phyloP scores from a whole-genome alignment of 2,113 vertebrate genomes.

The Melanerpes formicivorus region DNA sequence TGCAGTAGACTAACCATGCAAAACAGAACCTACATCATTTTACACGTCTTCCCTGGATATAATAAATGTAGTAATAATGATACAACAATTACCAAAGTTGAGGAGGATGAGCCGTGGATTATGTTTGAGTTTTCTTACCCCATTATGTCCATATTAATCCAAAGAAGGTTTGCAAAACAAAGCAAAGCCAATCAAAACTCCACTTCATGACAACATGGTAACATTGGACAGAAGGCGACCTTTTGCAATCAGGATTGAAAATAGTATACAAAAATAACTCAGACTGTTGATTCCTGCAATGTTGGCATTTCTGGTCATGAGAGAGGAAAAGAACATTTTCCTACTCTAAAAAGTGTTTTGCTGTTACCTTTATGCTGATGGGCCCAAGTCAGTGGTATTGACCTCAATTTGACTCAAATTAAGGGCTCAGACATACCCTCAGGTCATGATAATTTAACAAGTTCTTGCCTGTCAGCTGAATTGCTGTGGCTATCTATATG shows the following conservation, averaged over 20 bases:
- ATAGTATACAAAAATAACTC: background rate
- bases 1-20: background rate
- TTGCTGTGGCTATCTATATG: background rate
- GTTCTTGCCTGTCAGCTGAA: background rate
- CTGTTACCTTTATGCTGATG: background rate
- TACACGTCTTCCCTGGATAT: background rate
- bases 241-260: background rate
- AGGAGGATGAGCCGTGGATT: background rate
- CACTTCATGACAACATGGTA: background rate
- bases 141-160: background rate
- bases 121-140: background rate
- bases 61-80: background rate
- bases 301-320: background rate
- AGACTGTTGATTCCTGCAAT: background rate
- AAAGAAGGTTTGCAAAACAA: background rate
- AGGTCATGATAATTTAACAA: background rate
- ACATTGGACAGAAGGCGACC: background rate
- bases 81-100: background rate
- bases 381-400: background rate
- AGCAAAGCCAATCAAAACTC: background rate
- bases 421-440: conserved; percentile 10
- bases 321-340: background rate
- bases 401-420: background rate
- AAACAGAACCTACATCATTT: background rate
- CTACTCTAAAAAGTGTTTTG: background rate